Conservation (phyloP, 1,140 invertebrate species). For the Melanaphis sacchari region DNA sequence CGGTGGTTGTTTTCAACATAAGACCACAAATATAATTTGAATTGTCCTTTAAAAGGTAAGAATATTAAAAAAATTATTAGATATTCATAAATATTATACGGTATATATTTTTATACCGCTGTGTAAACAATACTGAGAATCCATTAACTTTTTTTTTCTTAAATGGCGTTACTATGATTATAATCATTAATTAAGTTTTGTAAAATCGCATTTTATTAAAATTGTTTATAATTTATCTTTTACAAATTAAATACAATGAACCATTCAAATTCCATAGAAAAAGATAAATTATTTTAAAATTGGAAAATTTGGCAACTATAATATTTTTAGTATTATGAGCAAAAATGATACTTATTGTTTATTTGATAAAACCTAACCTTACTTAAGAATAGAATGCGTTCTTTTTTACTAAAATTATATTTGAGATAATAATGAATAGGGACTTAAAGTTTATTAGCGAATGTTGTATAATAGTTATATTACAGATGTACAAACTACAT, state of each 20-base stretch:
- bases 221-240: background rate
- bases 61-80: background rate
- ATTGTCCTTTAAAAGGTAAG: conserved; percentile 32
- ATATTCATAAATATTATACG: background rate
- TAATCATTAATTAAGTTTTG: background rate
- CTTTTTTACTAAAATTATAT: background rate
- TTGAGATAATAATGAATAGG: background rate
- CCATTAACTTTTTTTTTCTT: background rate
- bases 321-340: background rate
- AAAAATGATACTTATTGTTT: background rate
- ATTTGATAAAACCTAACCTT: background rate
- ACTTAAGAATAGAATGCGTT: background rate
- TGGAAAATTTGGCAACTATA: background rate
- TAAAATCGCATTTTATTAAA: background rate
- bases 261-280: background rate
- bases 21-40: background rate
- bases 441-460: background rate
- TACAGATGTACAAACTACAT: background rate
- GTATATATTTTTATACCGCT: background rate
- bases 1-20: background rate
- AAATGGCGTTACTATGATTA: background rate
- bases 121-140: too few relatives aligned
- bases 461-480: background rate
- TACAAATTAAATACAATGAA: background rate
- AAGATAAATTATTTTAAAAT: background rate